Evolutionary conservation across 2,797 vertebrate genomes (phyloP).

Genomic region (Squalus acanthias): DNA sequence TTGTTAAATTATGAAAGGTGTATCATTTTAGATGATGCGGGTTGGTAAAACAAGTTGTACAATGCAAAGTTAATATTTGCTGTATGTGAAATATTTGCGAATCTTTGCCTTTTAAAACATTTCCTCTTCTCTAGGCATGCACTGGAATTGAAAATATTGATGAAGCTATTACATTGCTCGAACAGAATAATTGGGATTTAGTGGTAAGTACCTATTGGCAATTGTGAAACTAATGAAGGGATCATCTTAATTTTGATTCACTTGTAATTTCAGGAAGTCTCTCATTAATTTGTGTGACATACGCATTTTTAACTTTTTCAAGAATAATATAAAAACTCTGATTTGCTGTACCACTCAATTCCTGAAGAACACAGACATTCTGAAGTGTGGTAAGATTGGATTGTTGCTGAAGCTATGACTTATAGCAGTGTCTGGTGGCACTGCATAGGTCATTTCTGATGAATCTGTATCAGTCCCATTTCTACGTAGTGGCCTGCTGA

Average conservation of each 20-base stretch:
- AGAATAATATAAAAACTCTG: neutral
- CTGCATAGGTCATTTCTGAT: neutral
- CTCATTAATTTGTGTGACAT: neutral
- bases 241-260: neutral
- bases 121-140: constrained; percentile 73
- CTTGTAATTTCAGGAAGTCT: neutral
- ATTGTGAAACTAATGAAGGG: constrained; percentile 5
- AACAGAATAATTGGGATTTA: constrained; percentile 99
- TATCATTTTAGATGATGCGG: neutral
- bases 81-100: neutral
- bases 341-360: neutral
- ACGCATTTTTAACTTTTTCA: neutral
- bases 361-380: neutral
- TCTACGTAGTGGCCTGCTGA: no score
- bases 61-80: neutral
- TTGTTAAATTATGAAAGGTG: neutral
- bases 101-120: constrained; percentile 39
- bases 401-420: neutral
- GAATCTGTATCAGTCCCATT: neutral
- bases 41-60: neutral
- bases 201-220: constrained; percentile 76
- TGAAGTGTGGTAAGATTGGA: neutral
- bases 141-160: constrained; percentile 99
- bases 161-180: constrained; percentile 96
- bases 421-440: neutral